Base-by-base conservation (phyloP, 1,140 invertebrate genomes). In the Babylonia areolata region DNA sequence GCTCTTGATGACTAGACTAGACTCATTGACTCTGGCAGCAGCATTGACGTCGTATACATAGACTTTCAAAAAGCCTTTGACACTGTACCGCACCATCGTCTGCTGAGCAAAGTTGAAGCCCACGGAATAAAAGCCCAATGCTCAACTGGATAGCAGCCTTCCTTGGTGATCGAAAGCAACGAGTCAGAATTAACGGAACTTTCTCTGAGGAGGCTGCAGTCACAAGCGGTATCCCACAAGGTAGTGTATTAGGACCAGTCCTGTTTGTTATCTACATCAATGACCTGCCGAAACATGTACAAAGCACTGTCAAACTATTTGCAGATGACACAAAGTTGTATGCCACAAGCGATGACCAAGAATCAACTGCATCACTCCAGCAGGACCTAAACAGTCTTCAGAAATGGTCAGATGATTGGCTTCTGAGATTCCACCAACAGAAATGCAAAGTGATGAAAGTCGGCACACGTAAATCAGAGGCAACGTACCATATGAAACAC, bases 211-310 rank as follows among this genome's bases (percentile, higher is more conserved):
- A 82, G 86, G 51, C 28, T 31, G 51, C 77, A 23, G 86, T 88
- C 20, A 85, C 86, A 46, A 85, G 73, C 58, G 86, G 88, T 2
- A 88, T 90, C 15, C 85, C 87, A 42, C 87, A 90, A 75, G 90
- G 90, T 28, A 88, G 84, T 2, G 81, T 90, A 15, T 64, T 90
- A 9, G 89, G 85, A 1, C 90, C 89, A 28, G 9, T 86, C 20
- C 84, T 90, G 23, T 90, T 86, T 58, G 40, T 89, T 0, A 69
- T 90, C 23, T 89, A 84, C 69, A 88, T 87, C 15, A 90, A 89
- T 69, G 89, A 90, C 46, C 58, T 90, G n/a, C 86, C 87, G 11
- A 33, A 73, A 5, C 17, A 11, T 15, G 78, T 86, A 20, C 40
- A 54, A 15, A 83, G 78, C 9, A 33, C 78, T 1, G 71, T 86